Evolutionary conservation across 2,888 invertebrate species (phyloP).

Genomic region (Lasioglossum malachurum): DNA sequence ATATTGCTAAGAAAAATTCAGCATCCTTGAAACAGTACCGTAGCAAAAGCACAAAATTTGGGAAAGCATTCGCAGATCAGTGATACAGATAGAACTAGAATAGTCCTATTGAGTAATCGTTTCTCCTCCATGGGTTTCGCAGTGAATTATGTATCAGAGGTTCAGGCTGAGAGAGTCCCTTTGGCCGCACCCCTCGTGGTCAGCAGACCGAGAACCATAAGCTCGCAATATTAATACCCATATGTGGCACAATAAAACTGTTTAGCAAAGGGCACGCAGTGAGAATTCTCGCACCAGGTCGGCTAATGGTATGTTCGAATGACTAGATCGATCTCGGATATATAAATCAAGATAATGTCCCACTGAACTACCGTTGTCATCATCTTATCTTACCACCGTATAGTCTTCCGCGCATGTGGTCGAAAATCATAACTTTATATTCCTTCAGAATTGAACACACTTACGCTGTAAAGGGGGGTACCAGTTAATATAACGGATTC

Average conservation of each 20-base stretch:
- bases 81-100: background rate
- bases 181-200: constrained; percentile 62
- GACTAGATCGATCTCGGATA: constrained; percentile 56
- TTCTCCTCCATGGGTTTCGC: background rate
- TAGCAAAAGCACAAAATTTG: background rate
- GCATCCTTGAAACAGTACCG: background rate
- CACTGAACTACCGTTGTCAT: background rate
- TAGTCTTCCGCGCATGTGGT: background rate
- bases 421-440: background rate
- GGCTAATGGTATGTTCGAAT: constrained; percentile 61
- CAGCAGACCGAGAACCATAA: constrained; percentile 78
- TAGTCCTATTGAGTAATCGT: background rate
- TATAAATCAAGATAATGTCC: constrained; percentile 80
- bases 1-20: background rate
- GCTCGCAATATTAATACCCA: constrained; percentile 75
- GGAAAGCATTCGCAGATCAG: background rate
- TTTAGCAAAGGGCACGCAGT: constrained; percentile 73
- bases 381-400: background rate
- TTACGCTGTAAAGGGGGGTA: no score
- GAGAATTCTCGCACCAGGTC: constrained; percentile 79
- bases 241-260: constrained; percentile 72
- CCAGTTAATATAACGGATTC: background rate
- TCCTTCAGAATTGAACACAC: background rate
- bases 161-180: constrained; percentile 35
- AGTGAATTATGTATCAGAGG: constrained; percentile 32